phyloP scores from a whole-genome alignment of 2,888 invertebrate genomes.

The Acheta domesticus region DNA sequence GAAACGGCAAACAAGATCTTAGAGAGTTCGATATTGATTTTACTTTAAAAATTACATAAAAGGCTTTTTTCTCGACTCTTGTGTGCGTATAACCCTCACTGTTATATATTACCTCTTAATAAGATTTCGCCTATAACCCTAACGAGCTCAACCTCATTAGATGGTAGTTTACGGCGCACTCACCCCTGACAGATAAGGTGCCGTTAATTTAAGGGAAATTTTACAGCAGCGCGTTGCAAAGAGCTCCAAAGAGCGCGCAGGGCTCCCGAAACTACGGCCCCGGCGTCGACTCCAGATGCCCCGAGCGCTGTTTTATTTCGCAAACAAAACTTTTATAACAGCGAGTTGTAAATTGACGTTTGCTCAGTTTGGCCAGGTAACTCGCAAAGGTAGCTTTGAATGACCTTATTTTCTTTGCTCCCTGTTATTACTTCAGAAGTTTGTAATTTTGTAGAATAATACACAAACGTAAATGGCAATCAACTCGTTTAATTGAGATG shows the following conservation, averaged over 20 bases:
- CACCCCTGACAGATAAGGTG: background rate
- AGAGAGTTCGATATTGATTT: conserved; percentile 1
- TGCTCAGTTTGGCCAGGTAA: no score
- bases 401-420: no score
- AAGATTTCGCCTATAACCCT: conserved; percentile 1
- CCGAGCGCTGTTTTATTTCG: no score
- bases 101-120: conserved; percentile 18
- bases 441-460: no score
- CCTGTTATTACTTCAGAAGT: no score
- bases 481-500: no score
- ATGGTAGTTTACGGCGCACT: background rate
- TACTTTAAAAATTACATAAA: background rate
- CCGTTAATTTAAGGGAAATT: conserved; percentile 3
- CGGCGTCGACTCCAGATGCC: no score
- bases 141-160: conserved; percentile 7
- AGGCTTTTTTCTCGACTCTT: background rate
- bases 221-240: background rate
- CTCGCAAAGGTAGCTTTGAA: no score
- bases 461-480: no score
- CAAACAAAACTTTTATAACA: no score
- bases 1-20: background rate
- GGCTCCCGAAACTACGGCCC: no score
- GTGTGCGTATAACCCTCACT: conserved; percentile 5
- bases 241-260: background rate
- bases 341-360: no score